Conservation (phyloP, 2,888 invertebrate species). For the Piscicola geometra region DNA sequence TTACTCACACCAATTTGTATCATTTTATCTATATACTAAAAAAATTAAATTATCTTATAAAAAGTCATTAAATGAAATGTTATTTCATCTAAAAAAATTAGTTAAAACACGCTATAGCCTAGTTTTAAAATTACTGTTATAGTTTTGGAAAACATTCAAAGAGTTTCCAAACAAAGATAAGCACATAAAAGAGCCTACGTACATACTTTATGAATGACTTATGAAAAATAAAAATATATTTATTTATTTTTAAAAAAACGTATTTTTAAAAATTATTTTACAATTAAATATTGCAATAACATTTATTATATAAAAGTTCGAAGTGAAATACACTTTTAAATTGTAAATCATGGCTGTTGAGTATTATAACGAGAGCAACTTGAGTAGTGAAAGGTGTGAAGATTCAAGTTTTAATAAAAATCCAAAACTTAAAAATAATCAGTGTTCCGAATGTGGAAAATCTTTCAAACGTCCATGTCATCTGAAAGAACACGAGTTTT, state of each 20-base stretch:
- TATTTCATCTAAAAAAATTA: too few species aligned
- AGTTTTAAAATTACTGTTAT: too few species aligned
- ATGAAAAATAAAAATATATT: not conserved
- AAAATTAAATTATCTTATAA: too few species aligned
- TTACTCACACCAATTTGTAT: not conserved
- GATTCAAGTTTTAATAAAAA: not conserved
- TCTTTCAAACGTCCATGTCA: not conserved
- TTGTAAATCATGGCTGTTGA: not conserved
- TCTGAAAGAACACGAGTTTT: conserved; percentile 4
- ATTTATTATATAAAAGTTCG: not conserved
- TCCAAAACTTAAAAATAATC: not conserved
- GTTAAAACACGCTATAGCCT: too few species aligned
- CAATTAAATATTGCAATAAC: not conserved
- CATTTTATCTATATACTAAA: not conserved
- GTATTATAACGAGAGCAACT: not conserved
- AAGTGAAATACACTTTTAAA: not conserved
- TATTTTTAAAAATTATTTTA: too few species aligned
- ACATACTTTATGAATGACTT: not conserved
- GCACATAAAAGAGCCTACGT: not conserved
- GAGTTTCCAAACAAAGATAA: conserved; percentile 2
- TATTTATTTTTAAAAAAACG: too few species aligned
- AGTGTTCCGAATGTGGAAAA: conserved; percentile 17
- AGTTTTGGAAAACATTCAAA: not conserved
- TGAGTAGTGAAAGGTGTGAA: not conserved
- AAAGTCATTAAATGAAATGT: too few species aligned